Percentiles rank a stretch among this genome's conserved stretches.
phyloP scores from a whole-genome alignment of 2,113 vertebrate genomes.

The Apteryx mantelli region DNA sequence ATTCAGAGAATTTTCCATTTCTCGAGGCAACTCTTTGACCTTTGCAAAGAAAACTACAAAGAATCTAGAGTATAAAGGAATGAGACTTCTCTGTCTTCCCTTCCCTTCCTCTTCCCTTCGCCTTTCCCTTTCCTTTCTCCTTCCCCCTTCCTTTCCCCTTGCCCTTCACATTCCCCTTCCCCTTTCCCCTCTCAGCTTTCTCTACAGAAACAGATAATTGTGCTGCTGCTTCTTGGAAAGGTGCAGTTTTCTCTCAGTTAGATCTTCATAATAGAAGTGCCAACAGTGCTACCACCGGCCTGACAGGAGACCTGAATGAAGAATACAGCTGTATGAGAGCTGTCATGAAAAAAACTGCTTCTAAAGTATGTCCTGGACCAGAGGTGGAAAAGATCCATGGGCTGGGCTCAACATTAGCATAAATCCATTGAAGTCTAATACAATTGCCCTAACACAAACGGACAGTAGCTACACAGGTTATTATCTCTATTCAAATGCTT shows the following conservation, averaged over 20 bases:
- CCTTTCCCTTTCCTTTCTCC: not conserved
- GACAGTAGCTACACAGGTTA: not conserved
- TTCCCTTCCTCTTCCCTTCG: not conserved
- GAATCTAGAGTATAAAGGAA: slow-evolving; percentile 29
- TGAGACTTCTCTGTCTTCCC: slow-evolving; percentile 7
- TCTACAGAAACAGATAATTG: slow-evolving; percentile 50
- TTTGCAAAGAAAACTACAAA: slow-evolving; percentile 54
- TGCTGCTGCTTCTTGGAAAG: slow-evolving; percentile 26
- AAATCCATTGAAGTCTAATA: not conserved
- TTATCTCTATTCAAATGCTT: not conserved
- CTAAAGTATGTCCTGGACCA: not conserved
- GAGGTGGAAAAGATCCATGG: not conserved
- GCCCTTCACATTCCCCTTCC: not conserved
- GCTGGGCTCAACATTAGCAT: not conserved
- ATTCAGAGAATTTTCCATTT: slow-evolving; percentile 58
- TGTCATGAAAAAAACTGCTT: not conserved
- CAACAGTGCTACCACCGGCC: not conserved
- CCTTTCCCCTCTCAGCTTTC: not conserved
- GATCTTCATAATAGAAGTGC: not conserved
- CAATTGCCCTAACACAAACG: not conserved
- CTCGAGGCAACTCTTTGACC: slow-evolving; percentile 59
- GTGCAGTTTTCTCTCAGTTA: not conserved
- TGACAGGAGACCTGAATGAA: not conserved
- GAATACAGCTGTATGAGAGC: not conserved
- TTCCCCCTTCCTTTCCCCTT: not conserved